phyloP scores from a whole-genome alignment of 2,888 invertebrate species.

The Heliconius charithonia region DNA sequence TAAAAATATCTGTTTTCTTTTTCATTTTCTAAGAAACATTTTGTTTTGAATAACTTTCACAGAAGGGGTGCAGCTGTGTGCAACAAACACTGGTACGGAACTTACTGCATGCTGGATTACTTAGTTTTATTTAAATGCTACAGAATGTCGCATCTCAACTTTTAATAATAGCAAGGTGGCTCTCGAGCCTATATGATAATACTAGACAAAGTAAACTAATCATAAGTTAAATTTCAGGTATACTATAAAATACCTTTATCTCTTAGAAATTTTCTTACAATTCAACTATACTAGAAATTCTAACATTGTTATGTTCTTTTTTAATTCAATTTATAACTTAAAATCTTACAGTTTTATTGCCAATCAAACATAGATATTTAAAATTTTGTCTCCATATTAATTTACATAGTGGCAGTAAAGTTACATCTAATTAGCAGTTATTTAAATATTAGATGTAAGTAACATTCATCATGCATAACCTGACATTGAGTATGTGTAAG shows the following conservation, averaged over 20 bases:
- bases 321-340: constrained; percentile 10
- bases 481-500: constrained; percentile 44
- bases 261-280: constrained; percentile 29
- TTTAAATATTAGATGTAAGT: constrained; percentile 47
- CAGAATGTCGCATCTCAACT: constrained; percentile 67
- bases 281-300: not conserved
- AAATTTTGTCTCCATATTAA: constrained; percentile 31
- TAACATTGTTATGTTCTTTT: constrained; percentile 9
- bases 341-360: not conserved
- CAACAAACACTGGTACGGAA: constrained; percentile 76
- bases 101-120: constrained; percentile 75
- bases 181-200: constrained; percentile 32
- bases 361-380: not conserved
- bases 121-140: constrained; percentile 72
- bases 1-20: not conserved
- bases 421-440: constrained; percentile 49
- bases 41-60: constrained; percentile 20
- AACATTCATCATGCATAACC: constrained; percentile 47
- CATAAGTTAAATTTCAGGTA: constrained; percentile 40
- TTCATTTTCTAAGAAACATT: not conserved
- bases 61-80: constrained; percentile 76
- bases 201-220: constrained; percentile 37
- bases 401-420: constrained; percentile 50
- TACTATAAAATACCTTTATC: constrained; percentile 36
- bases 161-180: constrained; percentile 54